Base-by-base conservation (phyloP, 2,797 vertebrate species). In the Onychomys torridus region DNA sequence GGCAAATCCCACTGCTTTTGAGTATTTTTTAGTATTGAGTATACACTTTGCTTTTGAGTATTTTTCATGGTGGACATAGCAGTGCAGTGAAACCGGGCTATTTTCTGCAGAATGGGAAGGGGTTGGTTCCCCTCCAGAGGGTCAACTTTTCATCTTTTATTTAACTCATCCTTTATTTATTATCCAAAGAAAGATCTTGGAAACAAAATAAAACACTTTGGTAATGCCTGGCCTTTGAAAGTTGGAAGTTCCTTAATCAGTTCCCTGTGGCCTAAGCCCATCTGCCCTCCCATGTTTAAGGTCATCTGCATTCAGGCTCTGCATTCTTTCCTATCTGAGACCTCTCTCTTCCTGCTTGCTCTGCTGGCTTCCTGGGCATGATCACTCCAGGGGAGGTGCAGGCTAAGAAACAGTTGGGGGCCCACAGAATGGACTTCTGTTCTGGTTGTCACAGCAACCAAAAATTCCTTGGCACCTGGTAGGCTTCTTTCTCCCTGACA, bases 111-210 rank as follows among this genome's bases (percentile, higher is more conserved):
- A 83, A 69, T 0, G 29, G 59, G 40, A 69, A 7, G 49, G 0
- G 10, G 46, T 75, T 37, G 32, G 0, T 21, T 57, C 65, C 84
- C 5, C 29, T 86, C 59, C 29, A 6, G 43, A 91, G 61, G 11
- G 19, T 6, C 25, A 61, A 25, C 32, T 91, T 78, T 34, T 2
- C 19, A 10, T 49, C 69, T 84, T 81, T 65, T 37, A 37, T 79
- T 69, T 73, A 90, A 61, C 21, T 69, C 21, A 12, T 40, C 25
- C 6, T 55, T 52, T 55, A 73, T 27, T 90, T 77, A 78, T n/a
- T 81, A 34, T 59, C 55, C 85, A 76, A 91, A 93, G 82, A 92
- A 81, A 79, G 32, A 37, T 14, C n/a, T 89, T 73, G 5, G 40
- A 76, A 91, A 71, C 52, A 16, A 89, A 86, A 37, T 55, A 32